Conservation (phyloP, 2,888 invertebrate genomes). For the Acleris sparsana region DNA sequence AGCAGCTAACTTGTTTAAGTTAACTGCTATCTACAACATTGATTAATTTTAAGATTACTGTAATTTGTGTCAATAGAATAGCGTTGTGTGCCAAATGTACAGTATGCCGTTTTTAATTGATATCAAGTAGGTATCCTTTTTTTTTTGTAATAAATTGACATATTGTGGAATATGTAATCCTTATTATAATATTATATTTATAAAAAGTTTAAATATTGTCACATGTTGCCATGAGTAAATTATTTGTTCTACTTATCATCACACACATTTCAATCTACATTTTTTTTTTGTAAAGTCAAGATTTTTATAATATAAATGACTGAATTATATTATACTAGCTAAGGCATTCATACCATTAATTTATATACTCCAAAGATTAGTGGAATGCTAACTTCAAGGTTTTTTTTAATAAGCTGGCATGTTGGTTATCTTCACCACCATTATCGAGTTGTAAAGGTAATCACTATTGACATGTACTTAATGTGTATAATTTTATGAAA, state of each 20-base stretch:
- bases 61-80: too few relatives aligned
- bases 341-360: constrained; percentile 17
- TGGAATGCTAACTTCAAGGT: constrained; percentile 24
- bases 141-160: too few relatives aligned
- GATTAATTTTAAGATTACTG: too few relatives aligned
- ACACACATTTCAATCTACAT: constrained; percentile 14
- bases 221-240: background rate
- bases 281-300: background rate
- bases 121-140: too few relatives aligned
- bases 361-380: constrained; percentile 38
- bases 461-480: constrained; percentile 28
- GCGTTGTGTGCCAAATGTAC: too few relatives aligned
- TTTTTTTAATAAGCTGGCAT: constrained; percentile 2
- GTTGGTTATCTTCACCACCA: background rate
- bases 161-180: too few relatives aligned
- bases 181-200: too few relatives aligned
- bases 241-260: constrained; percentile 26
- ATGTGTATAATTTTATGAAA: constrained; percentile 14
- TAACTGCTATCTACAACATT: too few relatives aligned
- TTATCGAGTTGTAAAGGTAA: constrained; percentile 12
- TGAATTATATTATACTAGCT: constrained; percentile 20
- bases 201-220: background rate
- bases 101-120: too few relatives aligned
- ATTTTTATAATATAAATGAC: constrained; percentile 16
- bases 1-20: too few relatives aligned